Evolutionary conservation across 1,140 invertebrate species (phyloP).

Genomic region (Gryllus bimaculatus): DNA sequence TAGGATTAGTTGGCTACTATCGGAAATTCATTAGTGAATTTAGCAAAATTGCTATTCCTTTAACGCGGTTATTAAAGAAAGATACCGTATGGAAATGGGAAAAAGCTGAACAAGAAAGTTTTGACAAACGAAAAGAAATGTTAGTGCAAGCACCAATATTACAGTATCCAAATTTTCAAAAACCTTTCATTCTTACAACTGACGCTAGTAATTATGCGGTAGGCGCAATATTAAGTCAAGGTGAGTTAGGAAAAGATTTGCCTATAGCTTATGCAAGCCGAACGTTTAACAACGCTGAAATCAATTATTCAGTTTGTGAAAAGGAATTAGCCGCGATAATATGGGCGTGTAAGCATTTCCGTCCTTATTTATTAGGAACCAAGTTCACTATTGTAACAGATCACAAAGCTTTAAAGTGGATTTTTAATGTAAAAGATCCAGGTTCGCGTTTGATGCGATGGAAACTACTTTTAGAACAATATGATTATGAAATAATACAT

Average conservation of each 20-base stretch:
- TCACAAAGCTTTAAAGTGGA: conserved; percentile 18
- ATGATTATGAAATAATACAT: conserved; percentile 27
- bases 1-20: conserved; percentile 29
- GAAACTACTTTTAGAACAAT: conserved; percentile 20
- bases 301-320: too few species aligned
- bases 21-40: too few species aligned
- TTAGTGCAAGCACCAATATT: conserved; percentile 20
- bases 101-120: conserved; percentile 21
- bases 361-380: conserved; percentile 31
- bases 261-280: conserved; percentile 30
- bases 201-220: conserved; percentile 24
- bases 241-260: conserved; percentile 24
- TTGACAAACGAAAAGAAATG: neutral
- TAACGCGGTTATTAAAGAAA: too few species aligned
- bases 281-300: conserved; percentile 28
- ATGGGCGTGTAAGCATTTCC: conserved; percentile 11
- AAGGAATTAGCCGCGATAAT: too few species aligned
- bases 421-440: conserved; percentile 23
- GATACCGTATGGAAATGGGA: conserved; percentile 21
- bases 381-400: conserved; percentile 30
- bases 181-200: conserved; percentile 24
- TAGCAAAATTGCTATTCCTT: too few species aligned
- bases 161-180: conserved; percentile 21
- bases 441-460: conserved; percentile 21
- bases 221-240: conserved; percentile 23